A percentile compares a stretch with the other conserved stretches of the same genome.
Conservation (phyloP, 2,888 invertebrate species). For the Drosophila emarginata region DNA sequence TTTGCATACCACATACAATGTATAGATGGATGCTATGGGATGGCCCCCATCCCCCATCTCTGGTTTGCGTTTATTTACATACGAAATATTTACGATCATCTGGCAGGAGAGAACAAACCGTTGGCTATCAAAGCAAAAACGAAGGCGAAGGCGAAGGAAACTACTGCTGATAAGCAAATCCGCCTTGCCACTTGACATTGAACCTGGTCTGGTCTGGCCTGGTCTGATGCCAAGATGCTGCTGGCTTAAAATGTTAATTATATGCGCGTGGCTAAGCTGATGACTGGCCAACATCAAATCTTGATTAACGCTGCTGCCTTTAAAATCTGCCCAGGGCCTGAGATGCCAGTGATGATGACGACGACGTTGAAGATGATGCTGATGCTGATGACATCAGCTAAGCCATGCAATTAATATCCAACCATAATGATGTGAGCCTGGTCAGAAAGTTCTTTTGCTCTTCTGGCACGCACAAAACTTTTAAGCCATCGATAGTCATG, state of each 20-base stretch:
- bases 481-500: slow-evolving; percentile 44
- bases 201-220: slow-evolving; percentile 46
- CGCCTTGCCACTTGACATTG: slow-evolving; percentile 64
- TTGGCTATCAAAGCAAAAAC: slow-evolving; percentile 25
- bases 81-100: slow-evolving; percentile 67
- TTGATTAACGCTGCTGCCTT: slow-evolving; percentile 57
- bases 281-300: slow-evolving; percentile 59
- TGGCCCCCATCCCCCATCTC: slow-evolving; percentile 21
- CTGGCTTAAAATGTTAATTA: slow-evolving; percentile 74
- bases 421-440: slow-evolving; percentile 66
- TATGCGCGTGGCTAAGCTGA: slow-evolving; percentile 69
- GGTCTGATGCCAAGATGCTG: slow-evolving; percentile 8
- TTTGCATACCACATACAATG: slow-evolving; percentile 48
- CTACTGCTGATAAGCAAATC: slow-evolving; percentile 63
- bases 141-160: slow-evolving; percentile 10
- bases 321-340: slow-evolving; percentile 31
- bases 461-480: slow-evolving; percentile 31
- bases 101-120: slow-evolving; percentile 12
- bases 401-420: slow-evolving; percentile 68
- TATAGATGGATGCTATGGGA: slow-evolving; percentile 39
- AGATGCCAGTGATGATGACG: slow-evolving; percentile 23
- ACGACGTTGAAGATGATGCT: slow-evolving; percentile 29
- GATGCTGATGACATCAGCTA: slow-evolving; percentile 64
- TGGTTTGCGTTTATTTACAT: slow-evolving; percentile 60
- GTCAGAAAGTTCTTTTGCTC: slow-evolving; percentile 40